Conservation (phyloP, 2,113 vertebrate genomes). For the Puffinus mauretanicus region DNA sequence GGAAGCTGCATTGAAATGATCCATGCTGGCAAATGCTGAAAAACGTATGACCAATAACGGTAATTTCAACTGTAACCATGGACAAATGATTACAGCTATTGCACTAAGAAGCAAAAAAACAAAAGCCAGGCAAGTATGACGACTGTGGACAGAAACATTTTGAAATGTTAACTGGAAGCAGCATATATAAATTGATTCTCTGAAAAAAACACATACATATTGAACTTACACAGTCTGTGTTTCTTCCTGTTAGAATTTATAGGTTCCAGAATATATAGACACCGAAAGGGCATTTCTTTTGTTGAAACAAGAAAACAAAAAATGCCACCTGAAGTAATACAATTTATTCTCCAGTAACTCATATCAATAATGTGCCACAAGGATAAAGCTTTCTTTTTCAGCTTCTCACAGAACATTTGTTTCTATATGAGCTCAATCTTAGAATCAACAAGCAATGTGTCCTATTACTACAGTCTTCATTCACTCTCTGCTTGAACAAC, state of each 20-base stretch:
- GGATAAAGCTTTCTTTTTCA: not conserved
- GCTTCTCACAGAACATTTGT: not conserved
- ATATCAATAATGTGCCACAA: not conserved
- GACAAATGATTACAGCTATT: not conserved
- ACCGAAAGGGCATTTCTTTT: not conserved
- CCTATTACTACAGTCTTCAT: not conserved
- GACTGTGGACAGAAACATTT: not conserved
- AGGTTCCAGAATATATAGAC: not conserved
- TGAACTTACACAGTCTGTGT: not conserved
- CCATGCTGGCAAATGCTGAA: conserved; percentile 89
- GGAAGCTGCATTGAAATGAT: conserved; percentile 87
- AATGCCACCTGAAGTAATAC: accelerated
- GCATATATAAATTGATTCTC: not conserved
- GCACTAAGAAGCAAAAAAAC: not conserved
- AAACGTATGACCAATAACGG: not conserved
- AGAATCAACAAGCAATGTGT: not conserved
- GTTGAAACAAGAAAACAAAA: not conserved
- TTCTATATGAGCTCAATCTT: not conserved
- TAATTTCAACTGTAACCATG: not conserved
- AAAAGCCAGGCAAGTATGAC: not conserved
- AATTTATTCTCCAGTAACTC: not conserved
- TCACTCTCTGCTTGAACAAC: not conserved
- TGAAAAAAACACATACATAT: not conserved
- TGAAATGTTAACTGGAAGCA: not conserved
- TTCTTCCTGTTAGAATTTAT: not conserved